phyloP scores from a whole-genome alignment of 1,140 invertebrate species.

The Heliconius hewitsoni region DNA sequence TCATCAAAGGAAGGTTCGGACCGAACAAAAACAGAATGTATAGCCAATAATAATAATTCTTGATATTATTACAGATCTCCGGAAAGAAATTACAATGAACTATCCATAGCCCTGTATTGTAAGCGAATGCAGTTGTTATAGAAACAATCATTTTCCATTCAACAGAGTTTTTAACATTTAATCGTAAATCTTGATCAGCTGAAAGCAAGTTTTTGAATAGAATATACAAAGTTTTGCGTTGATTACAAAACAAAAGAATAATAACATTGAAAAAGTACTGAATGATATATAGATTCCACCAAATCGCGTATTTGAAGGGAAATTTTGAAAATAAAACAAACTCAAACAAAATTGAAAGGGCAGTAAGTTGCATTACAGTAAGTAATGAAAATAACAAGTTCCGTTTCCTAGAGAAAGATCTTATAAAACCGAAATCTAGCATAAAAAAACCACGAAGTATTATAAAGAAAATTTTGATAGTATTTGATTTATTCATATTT shows the following conservation, averaged over 20 bases:
- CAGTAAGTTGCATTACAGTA: neutral
- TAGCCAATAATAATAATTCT: neutral
- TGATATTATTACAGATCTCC: neutral
- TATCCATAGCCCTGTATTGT: neutral
- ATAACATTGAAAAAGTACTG: neutral
- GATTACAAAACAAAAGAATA: neutral
- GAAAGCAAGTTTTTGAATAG: neutral
- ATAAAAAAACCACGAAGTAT: neutral
- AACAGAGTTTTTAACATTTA: neutral
- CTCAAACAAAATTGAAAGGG: neutral
- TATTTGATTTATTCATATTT: neutral
- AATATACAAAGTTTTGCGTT: neutral
- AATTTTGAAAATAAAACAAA: neutral
- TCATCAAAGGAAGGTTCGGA: neutral
- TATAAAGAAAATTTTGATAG: neutral
- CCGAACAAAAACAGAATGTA: neutral
- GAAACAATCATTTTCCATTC: neutral
- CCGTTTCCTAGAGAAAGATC: neutral
- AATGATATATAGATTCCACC: neutral
- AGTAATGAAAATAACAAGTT: neutral
- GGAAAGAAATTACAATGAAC: neutral
- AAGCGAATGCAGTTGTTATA: neutral
- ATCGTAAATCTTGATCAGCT: neutral
- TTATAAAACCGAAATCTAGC: neutral
- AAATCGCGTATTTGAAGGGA: neutral